Conservation (phyloP, 2,797 vertebrate species). For the Eulemur mongoz region DNA sequence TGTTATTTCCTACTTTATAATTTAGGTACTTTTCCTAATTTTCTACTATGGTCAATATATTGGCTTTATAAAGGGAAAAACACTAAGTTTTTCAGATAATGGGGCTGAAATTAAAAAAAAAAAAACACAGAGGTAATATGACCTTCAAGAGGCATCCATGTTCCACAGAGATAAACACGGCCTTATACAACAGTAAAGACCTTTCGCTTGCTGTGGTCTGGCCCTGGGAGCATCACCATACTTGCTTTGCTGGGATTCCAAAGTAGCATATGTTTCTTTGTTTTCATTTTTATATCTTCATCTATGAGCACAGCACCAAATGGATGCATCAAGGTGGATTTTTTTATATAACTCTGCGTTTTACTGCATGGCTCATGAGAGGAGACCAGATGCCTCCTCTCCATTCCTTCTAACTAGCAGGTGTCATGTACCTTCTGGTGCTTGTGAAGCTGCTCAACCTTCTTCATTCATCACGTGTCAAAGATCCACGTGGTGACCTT, state of each 20-base stretch:
- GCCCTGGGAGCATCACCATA: background rate
- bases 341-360: background rate
- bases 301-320: background rate
- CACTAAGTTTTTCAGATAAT: background rate
- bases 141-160: background rate
- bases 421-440: background rate
- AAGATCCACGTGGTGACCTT: background rate
- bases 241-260: background rate
- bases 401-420: background rate
- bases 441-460: background rate
- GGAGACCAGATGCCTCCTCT: background rate
- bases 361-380: background rate
- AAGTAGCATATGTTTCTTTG: background rate
- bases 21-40: background rate
- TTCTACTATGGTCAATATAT: constrained; percentile 10
- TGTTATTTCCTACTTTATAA: constrained; percentile 41
- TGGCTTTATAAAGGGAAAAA: background rate
- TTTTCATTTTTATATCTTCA: constrained; percentile 39
- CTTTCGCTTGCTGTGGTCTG: background rate
- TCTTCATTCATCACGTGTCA: background rate
- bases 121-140: background rate
- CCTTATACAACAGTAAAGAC: background rate
- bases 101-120: background rate
- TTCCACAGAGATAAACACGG: background rate
- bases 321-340: background rate